Evolutionary conservation across 1,140 invertebrate genomes (phyloP), one percentile per base, ranked within the genome.

Genomic region (Macrosteles quadrilineatus): DNA sequence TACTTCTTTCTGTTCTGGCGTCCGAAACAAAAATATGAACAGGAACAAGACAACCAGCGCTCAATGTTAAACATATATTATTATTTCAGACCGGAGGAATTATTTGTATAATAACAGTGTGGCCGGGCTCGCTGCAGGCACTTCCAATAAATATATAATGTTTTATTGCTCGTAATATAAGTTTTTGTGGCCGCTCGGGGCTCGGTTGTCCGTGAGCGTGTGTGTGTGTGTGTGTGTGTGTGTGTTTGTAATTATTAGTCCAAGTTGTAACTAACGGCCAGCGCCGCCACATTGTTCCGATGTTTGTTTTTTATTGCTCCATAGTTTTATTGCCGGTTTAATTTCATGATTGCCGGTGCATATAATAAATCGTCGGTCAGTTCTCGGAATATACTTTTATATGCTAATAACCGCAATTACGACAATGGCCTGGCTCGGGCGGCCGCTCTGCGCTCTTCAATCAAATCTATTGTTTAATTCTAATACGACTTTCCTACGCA

Each of bases 321-420:
- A 59, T 59, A 59, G 55, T 59, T 59, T 59, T 59, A 59, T 29
- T 59, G 55, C 55, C 55, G 27, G 55, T 25, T 59, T 59, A 59
- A 59, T 59, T 59, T 29, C 55, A 59, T 59, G 55, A 59, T 59
- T 59, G 55, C 55, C 55, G 55, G 55, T 59, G 55, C 27, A 59
- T 59, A 59, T 59, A 59, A 59, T 59, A 59, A 59, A 59, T 59
- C 23, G 55, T 59, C 25, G 47, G 55, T 9, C 55, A 14, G 12
- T 50, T 50, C 47, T 19, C 47, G 21, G 47, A 59, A 30, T 12
- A 30, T 59, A 59, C 55, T 25, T 59, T 59, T 59, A 59, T 59
- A 59, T 59, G 55, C 55, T 59, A 59, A 59, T 59, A 9, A 23
- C 55, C 4, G 21, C 47, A 6, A 19, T 50, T 50, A 50, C 47